Evolutionary conservation across 2,888 invertebrate genomes (phyloP), one percentile per base, ranked within the genome.

Genomic region (Acrobasis consociella): DNA sequence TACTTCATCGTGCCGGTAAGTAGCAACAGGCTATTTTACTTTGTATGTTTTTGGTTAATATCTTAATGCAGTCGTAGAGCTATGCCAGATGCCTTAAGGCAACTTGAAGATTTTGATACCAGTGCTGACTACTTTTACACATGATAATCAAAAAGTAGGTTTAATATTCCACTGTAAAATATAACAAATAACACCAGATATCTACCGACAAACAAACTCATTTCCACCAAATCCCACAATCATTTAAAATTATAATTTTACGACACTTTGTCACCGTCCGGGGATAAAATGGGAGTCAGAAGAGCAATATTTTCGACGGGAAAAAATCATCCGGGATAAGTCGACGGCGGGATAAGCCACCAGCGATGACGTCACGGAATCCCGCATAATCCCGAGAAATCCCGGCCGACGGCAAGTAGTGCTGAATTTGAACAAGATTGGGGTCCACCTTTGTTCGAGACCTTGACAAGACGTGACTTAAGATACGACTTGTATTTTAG

Each of bases 321-420:
- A 65, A 69, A 68, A 69, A 68, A 70, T 62, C 65, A 49, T 42
- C 55, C 64, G 53, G 63, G 65, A 58, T 68, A 64, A 65, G 63
- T 65, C 63, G 62, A 59, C 65, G 58, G 50, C 60, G 50, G 64
- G 58, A 39, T 65, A 67, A 68, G 63, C 66, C 49, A 61, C 51
- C 60, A 49, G 62, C 56, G 62, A 58, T 58, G 62, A 58, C 58
- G 62, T 62, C 62, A 58, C 61, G 65, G 63, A 52, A 65, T 65
- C 63, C 65, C 56, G 11, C 37, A 5, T 63, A 65, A 65, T 68
- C 65, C 62, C 39, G 17, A 31, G 49, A 58, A 62, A 66, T 65
- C 60, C 63, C 60, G 62, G 38, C 49, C 38, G 58, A 5, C 62
- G 55, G 66, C 64, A 65, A 63, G 62, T 65, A 67, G 67, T 68